Conservation (phyloP, 2,888 invertebrate species). For the Dinocampus coccinellae region DNA sequence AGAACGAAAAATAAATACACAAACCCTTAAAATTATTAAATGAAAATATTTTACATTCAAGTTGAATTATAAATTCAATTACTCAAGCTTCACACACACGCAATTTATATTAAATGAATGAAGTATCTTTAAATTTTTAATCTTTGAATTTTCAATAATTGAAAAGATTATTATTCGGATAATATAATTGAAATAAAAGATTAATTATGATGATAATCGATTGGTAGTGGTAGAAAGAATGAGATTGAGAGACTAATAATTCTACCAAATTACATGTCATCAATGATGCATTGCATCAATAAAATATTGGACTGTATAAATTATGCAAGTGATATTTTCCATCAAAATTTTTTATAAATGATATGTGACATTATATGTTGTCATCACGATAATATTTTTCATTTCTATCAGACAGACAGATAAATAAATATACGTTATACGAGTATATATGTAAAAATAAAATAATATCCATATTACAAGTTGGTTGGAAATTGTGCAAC, state of each 20-base stretch:
- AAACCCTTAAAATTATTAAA: neutral
- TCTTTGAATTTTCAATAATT: too few relatives aligned
- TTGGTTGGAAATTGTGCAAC: neutral
- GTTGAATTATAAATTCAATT: conserved; percentile 5
- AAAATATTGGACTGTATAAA: neutral
- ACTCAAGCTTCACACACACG: too few relatives aligned
- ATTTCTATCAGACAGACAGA: too few relatives aligned
- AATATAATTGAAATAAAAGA: too few relatives aligned
- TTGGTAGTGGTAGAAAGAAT: neutral
- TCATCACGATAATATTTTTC: neutral
- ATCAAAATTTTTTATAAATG: neutral
- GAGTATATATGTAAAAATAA: neutral
- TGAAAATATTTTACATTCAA: neutral
- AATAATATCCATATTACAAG: neutral
- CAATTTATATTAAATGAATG: too few relatives aligned
- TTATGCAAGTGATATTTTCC: neutral
- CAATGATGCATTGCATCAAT: conserved; percentile 2
- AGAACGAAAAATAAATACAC: conserved; percentile 13
- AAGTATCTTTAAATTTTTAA: too few relatives aligned
- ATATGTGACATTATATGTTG: neutral
- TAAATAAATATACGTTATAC: neutral
- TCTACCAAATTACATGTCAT: neutral
- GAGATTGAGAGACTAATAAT: neutral
- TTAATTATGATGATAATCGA: conserved; percentile 14
- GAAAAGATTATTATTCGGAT: too few relatives aligned